These are phyloP conservation scores for Pocillopora grandis DNA, from an alignment of 92 coral and sea anemone species.

Conservation along the genomic window DNA sequence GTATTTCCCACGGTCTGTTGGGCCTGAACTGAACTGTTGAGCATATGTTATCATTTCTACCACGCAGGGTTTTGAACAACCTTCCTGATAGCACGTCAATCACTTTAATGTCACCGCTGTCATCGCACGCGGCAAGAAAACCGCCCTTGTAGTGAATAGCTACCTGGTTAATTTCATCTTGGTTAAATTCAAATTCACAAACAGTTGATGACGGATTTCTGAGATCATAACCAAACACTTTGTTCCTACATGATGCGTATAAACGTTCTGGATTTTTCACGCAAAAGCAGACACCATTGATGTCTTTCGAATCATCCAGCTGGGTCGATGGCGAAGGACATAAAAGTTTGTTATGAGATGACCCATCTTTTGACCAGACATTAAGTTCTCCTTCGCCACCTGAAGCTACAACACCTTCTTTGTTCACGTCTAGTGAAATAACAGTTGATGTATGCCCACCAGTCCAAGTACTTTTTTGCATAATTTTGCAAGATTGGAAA, in stretches of 20 bases:
- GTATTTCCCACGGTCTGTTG: constrained; percentile 85
- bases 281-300: constrained; percentile 74
- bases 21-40: constrained; percentile 91
- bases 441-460: constrained; percentile 86
- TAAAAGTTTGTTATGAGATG: constrained; percentile 53
- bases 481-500: not conserved
- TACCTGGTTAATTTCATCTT: constrained; percentile 91
- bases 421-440: constrained; percentile 77
- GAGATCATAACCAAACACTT: constrained; percentile 72
- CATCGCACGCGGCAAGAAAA: constrained; percentile 89
- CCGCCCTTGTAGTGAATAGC: constrained; percentile 67
- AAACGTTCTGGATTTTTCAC: constrained; percentile 67
- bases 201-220: constrained; percentile 61
- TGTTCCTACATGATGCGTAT: constrained; percentile 78
- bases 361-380: constrained; percentile 86
- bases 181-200: constrained; percentile 71
- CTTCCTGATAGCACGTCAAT: constrained; percentile 72
- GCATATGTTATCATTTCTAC: constrained; percentile 81
- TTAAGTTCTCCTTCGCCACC: constrained; percentile 87
- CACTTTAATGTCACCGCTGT: constrained; percentile 80
- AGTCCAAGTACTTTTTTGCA: constrained; percentile 64
- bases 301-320: constrained; percentile 35
- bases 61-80: constrained; percentile 71
- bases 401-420: constrained; percentile 77
- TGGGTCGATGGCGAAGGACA: constrained; percentile 7